Evolutionary conservation across 2,113 vertebrate genomes (phyloP).

Genomic region (Equus przewalskii): DNA sequence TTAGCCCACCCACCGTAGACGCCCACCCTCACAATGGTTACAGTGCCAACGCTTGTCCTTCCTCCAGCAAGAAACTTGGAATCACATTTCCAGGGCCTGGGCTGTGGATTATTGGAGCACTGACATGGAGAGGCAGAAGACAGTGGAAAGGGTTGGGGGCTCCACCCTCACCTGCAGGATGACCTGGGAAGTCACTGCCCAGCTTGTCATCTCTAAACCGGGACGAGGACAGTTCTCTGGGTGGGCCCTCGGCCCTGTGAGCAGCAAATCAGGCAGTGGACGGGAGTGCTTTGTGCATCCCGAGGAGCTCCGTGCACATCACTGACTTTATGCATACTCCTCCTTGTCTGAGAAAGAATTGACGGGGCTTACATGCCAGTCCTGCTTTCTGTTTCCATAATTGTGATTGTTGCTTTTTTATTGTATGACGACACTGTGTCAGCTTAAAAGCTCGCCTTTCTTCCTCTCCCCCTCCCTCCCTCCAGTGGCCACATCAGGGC

Average conservation of each 20-base stretch:
- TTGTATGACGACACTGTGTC: not conserved
- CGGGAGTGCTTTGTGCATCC: rapidly evolving
- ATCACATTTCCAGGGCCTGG: rapidly evolving
- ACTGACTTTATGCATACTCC: rapidly evolving
- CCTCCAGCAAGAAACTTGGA: not conserved
- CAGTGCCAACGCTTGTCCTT: rapidly evolving
- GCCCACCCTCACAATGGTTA: rapidly evolving
- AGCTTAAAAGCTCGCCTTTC: not conserved
- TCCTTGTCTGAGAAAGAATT: not conserved
- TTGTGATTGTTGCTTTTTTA: rapidly evolving
- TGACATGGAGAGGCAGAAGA: rapidly evolving
- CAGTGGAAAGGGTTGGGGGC: rapidly evolving
- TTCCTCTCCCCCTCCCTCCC: not conserved
- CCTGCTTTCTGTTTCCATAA: not conserved
- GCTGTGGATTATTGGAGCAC: rapidly evolving
- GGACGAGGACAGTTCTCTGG: rapidly evolving
- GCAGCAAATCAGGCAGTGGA: rapidly evolving
- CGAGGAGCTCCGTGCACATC: rapidly evolving
- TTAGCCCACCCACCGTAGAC: rapidly evolving
- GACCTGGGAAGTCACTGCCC: not conserved
- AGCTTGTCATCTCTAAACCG: not conserved
- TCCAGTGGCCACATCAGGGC: too few species aligned
- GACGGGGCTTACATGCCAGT: too few species aligned
- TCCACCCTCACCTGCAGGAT: too few species aligned
- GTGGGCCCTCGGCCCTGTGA: not conserved